phyloP scores from a whole-genome alignment of 1,140 invertebrate genomes.

The Bombus turneri region DNA sequence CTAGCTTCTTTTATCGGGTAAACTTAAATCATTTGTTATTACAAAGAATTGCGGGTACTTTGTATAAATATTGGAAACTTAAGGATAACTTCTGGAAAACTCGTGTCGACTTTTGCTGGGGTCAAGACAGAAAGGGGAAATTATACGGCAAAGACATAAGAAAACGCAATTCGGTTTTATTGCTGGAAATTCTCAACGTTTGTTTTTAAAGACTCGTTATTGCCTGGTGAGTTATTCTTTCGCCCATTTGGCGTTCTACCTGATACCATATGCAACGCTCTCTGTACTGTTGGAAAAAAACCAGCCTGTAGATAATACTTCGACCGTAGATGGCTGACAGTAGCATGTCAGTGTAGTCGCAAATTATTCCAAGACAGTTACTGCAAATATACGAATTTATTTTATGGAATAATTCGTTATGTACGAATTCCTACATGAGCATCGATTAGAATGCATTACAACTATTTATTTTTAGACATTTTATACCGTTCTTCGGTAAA shows the following conservation, averaged over 20 bases:
- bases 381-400: neutral
- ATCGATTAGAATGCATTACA: neutral
- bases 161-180: no score
- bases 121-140: no score
- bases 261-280: neutral
- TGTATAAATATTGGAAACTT: no score
- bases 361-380: neutral
- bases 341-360: neutral
- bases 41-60: no score
- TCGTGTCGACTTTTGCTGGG: rapidly evolving
- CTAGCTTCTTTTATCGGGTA: neutral
- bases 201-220: no score
- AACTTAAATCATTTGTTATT: neutral
- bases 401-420: neutral
- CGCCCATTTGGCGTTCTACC: neutral
- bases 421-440: neutral
- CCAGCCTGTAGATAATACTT: neutral
- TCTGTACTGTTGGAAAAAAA: neutral
- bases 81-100: rapidly evolving
- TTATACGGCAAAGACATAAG: no score
- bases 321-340: neutral
- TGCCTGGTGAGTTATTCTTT: neutral
- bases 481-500: neutral
- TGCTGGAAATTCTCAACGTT: no score
- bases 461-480: neutral